Percentiles rank a stretch among this genome's conserved stretches.
These are phyloP conservation scores for Cremastinae sp. DNA, from an alignment of 2,888 invertebrate genomes.

Conservation along the genomic window DNA sequence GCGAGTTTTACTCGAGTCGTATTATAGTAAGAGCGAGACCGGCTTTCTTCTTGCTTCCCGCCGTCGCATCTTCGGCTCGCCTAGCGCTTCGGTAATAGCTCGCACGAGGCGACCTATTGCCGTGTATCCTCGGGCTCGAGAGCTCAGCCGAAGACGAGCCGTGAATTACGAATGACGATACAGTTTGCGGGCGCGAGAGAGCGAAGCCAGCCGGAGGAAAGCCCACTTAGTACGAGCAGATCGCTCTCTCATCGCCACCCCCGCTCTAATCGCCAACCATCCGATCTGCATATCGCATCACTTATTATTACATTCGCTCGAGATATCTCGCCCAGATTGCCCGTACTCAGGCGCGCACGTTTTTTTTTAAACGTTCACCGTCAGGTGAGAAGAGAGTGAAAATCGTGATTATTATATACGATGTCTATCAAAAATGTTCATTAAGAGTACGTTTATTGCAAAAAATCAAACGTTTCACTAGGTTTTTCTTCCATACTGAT, in stretches of 20 bases:
- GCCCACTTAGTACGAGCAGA: slow-evolving; percentile 56
- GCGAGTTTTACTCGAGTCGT: slow-evolving; percentile 39
- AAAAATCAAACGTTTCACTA: no score
- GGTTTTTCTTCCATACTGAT: no score
- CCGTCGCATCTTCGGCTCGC: slow-evolving; percentile 34
- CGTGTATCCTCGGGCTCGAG: slow-evolving; percentile 59
- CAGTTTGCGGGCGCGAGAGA: slow-evolving; percentile 61
- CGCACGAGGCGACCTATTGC: slow-evolving; percentile 61
- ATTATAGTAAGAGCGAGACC: slow-evolving; percentile 32
- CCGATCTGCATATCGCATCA: slow-evolving; percentile 59
- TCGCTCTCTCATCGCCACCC: slow-evolving; percentile 50
- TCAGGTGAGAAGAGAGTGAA: slow-evolving; percentile 11
- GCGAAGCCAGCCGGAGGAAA: slow-evolving; percentile 34
- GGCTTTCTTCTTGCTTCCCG: slow-evolving; percentile 29
- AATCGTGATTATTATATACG: slow-evolving; percentile 7
- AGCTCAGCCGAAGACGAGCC: slow-evolving; percentile 66
- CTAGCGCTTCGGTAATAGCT: slow-evolving; percentile 52
- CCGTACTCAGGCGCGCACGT: slow-evolving; percentile 34
- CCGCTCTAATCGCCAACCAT: slow-evolving; percentile 55
- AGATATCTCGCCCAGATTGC: slow-evolving; percentile 55
- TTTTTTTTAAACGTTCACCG: slow-evolving; percentile 39
- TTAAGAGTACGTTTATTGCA: no score
- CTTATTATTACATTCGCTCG: slow-evolving; percentile 53
- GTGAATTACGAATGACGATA: slow-evolving; percentile 74
- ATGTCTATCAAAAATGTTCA: slow-evolving; percentile 14